Conservation (phyloP, 2,888 invertebrate genomes). For the Dasysyrphus albostriatus region DNA sequence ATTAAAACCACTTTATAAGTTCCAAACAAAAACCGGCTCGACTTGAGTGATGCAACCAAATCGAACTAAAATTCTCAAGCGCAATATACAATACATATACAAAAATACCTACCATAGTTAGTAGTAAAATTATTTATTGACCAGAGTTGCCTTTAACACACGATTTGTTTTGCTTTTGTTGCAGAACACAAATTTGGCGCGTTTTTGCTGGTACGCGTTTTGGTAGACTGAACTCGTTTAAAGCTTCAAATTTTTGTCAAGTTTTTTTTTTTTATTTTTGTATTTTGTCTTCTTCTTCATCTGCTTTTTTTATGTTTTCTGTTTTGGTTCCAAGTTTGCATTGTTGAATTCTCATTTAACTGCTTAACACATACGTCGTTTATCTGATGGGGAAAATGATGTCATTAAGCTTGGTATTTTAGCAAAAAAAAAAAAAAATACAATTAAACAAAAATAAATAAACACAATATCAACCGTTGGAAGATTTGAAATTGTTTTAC, state of each 20-base stretch:
- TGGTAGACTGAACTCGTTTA: constrained; percentile 32
- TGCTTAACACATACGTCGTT: constrained; percentile 61
- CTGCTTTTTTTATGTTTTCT: constrained; percentile 38
- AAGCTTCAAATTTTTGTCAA: constrained; percentile 35
- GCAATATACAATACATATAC: background rate
- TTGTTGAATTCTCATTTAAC: constrained; percentile 43
- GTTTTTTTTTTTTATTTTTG: constrained; percentile 28
- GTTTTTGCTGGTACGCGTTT: constrained; percentile 47
- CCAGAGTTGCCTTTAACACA: constrained; percentile 24
- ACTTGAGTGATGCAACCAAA: constrained; percentile 42
- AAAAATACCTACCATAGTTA: background rate
- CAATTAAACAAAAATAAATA: background rate
- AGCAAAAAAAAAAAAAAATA: background rate
- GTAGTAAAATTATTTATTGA: constrained; percentile 33
- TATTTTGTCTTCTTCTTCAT: background rate
- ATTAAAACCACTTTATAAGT: constrained; percentile 21
- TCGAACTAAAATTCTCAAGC: constrained; percentile 34
- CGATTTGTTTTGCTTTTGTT: background rate
- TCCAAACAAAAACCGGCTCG: constrained; percentile 31
- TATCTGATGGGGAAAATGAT: constrained; percentile 50
- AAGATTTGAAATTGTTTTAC: constrained; percentile 50
- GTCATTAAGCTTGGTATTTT: constrained; percentile 66
- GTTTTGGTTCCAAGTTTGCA: constrained; percentile 69
- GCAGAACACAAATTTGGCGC: constrained; percentile 55
- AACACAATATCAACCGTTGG: constrained; percentile 49